Evolutionary conservation across 2,113 vertebrate genomes (phyloP).

Genomic region (Thunnus maccoyii): DNA sequence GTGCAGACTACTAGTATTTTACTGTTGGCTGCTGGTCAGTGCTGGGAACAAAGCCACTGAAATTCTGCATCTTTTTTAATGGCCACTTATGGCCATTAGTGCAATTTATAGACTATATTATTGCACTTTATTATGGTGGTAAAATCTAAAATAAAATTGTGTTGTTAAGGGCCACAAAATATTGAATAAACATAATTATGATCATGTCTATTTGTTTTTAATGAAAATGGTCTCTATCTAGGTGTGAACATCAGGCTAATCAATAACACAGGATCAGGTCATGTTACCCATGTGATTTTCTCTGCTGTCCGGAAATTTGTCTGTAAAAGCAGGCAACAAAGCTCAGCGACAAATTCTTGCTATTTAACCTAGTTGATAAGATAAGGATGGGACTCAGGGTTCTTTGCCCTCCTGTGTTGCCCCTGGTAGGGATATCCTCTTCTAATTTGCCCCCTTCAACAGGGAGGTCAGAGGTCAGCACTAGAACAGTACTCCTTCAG

Average conservation of each 20-base stretch:
- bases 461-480: constrained; percentile 50
- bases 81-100: neutral
- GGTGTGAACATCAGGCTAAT: neutral
- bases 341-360: neutral
- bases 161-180: neutral
- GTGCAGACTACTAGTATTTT: neutral
- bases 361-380: constrained; percentile 26
- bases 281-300: neutral
- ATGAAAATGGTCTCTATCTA: neutral
- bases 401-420: neutral
- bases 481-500: constrained; percentile 17
- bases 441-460: neutral
- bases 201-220: neutral
- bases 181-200: neutral
- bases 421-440: constrained; percentile 17
- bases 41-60: neutral
- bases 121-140: neutral
- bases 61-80: neutral
- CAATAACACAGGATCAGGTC: neutral
- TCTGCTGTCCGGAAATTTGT: neutral
- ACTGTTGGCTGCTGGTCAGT: neutral
- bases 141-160: neutral
- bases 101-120: neutral
- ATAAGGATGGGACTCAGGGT: neutral
- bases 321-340: neutral